Conservation (phyloP, 1,140 invertebrate genomes). For the Zaprionus gabonicus region DNA sequence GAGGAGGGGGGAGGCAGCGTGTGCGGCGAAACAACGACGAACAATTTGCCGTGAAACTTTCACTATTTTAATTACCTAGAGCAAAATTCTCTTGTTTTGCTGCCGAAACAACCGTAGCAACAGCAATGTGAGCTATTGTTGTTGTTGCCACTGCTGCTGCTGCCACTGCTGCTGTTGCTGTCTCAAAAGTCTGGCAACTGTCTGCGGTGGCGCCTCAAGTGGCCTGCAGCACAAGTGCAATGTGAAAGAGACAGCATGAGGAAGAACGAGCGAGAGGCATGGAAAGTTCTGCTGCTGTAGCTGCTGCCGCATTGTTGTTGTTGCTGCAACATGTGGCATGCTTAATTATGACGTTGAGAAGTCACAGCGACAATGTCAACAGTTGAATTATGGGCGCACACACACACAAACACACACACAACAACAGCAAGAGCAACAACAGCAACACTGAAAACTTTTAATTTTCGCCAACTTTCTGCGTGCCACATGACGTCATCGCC, state of each 20-base stretch:
- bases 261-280: constrained; percentile 14
- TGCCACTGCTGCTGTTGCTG: constrained; percentile 33
- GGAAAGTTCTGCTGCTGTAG: constrained; percentile 54
- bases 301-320: constrained; percentile 17
- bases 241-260: constrained; percentile 18
- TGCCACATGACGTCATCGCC: constrained; percentile 39
- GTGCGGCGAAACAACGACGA: neutral
- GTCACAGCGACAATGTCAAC: constrained; percentile 66
- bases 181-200: constrained; percentile 75
- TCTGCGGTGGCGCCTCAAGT: constrained; percentile 73
- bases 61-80: constrained; percentile 78
- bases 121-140: constrained; percentile 16
- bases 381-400: constrained; percentile 51
- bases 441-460: constrained; percentile 13
- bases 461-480: constrained; percentile 33
- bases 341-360: constrained; percentile 76
- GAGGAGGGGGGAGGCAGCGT: neutral
- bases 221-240: constrained; percentile 42
- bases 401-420: constrained; percentile 16
- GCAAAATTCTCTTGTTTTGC: constrained; percentile 50
- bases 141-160: constrained; percentile 40
- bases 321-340: constrained; percentile 74
- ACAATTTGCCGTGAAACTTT: constrained; percentile 60
- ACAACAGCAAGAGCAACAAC: neutral
- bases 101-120: constrained; percentile 24